phyloP scores from a whole-genome alignment of 2,113 vertebrate species.

The Serinus canaria region DNA sequence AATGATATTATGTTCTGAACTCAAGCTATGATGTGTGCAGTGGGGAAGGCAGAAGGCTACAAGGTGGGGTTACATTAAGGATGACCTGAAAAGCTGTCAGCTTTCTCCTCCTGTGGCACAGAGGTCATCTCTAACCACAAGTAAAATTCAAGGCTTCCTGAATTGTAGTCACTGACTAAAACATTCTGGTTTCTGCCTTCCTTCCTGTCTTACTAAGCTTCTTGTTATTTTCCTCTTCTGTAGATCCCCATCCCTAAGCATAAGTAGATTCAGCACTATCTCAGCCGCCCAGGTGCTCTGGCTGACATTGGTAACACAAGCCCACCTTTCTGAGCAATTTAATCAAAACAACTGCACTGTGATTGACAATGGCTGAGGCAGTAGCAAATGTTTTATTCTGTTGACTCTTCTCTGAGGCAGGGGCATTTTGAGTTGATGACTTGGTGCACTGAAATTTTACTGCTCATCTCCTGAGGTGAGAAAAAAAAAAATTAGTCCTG shows the following conservation, averaged over 20 bases:
- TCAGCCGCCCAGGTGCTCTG: not conserved
- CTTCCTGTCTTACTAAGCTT: not conserved
- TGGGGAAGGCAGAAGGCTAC: not conserved
- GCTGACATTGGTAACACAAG: not conserved
- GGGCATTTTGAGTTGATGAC: not conserved
- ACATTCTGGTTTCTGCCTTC: not conserved
- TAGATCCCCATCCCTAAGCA: not conserved
- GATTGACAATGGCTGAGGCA: not conserved
- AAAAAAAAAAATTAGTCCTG: not conserved
- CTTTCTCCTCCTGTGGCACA: not conserved
- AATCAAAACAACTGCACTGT: not conserved
- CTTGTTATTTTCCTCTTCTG: not conserved
- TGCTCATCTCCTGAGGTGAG: not conserved
- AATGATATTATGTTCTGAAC: not conserved
- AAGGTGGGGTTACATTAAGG: not conserved
- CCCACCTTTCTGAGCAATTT: not conserved
- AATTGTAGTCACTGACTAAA: not conserved
- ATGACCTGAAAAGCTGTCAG: not conserved
- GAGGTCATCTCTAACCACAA: not conserved
- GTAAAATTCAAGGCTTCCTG: not conserved
- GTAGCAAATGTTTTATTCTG: not conserved
- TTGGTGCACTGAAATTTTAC: not conserved
- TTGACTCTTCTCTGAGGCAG: not conserved
- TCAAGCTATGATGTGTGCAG: not conserved
- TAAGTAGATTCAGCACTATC: not conserved